Conservation (phyloP, 2,888 invertebrate species). For the Zelleria hepariella region DNA sequence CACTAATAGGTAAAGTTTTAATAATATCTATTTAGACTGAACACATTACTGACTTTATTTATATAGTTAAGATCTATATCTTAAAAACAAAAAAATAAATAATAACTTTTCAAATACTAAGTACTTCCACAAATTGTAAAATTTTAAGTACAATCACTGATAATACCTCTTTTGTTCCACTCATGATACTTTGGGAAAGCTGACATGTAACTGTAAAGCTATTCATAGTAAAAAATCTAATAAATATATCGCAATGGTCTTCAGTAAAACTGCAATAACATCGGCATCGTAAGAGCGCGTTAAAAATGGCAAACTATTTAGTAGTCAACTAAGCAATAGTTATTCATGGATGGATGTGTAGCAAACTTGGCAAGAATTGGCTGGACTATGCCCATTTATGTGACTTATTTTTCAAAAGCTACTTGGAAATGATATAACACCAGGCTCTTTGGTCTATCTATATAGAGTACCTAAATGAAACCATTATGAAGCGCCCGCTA, state of each 20-base stretch:
- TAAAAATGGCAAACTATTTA: slow-evolving; percentile 29
- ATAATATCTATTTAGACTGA: slow-evolving; percentile 14
- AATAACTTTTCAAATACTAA: slow-evolving; percentile 8
- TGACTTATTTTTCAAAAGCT: slow-evolving; percentile 46
- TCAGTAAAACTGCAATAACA: slow-evolving; percentile 26
- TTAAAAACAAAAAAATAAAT: slow-evolving; percentile 9
- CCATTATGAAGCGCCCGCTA: slow-evolving; percentile 57
- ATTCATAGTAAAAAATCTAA: slow-evolving; percentile 55
- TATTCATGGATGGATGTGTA: slow-evolving; percentile 64
- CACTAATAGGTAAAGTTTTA: slow-evolving; percentile 43
- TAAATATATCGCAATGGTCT: slow-evolving; percentile 34
- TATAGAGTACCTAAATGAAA: slow-evolving; percentile 51
- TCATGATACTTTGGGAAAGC: slow-evolving; percentile 49
- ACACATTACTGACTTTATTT: slow-evolving; percentile 4
- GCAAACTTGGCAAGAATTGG: slow-evolving; percentile 51
- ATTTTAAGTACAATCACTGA: slow-evolving; percentile 57
- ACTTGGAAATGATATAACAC: slow-evolving; percentile 52
- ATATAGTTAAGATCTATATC: neutral
- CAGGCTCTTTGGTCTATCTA: slow-evolving; percentile 47
- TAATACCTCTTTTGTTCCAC: slow-evolving; percentile 31
- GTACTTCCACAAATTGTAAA: slow-evolving; percentile 20
- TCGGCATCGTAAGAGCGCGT: neutral
- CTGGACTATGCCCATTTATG: slow-evolving; percentile 36
- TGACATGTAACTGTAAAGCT: slow-evolving; percentile 68
- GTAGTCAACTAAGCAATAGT: slow-evolving; percentile 25